phyloP scores from a whole-genome alignment of 2,797 vertebrate species.

The Enteromius mattozi region DNA sequence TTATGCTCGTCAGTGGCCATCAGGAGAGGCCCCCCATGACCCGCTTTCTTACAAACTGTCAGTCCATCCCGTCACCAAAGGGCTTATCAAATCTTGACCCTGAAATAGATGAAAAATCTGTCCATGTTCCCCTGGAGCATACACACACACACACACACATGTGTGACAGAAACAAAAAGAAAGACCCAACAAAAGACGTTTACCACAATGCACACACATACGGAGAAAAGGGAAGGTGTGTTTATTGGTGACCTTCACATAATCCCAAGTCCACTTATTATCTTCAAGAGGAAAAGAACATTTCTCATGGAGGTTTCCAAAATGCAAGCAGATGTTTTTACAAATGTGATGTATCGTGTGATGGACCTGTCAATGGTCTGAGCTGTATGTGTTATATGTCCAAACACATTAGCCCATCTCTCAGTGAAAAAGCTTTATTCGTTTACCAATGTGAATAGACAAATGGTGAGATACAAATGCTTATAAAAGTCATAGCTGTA shows the following conservation, averaged over 20 bases:
- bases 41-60: constrained; percentile 82
- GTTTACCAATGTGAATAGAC: neutral
- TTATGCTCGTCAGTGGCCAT: constrained; percentile 72
- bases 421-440: neutral
- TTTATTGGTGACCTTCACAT: constrained; percentile 51
- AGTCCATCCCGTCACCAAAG: constrained; percentile 76
- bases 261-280: constrained; percentile 8
- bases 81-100: constrained; percentile 80
- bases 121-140: constrained; percentile 24
- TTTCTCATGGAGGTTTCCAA: neutral
- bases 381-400: neutral
- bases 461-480: neutral
- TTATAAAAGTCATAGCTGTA: neutral
- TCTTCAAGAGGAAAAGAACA: constrained; percentile 2
- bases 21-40: constrained; percentile 73
- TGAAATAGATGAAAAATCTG: constrained; percentile 73
- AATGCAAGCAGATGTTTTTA: constrained; percentile 8
- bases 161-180: constrained; percentile 13
- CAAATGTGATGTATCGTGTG: neutral
- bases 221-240: constrained; percentile 46
- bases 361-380: neutral
- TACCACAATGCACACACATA: constrained; percentile 40
- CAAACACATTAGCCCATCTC: constrained; percentile 4
- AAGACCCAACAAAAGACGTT: constrained; percentile 35
- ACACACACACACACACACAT: constrained; percentile 16